Evolutionary conservation across 2,888 invertebrate genomes (phyloP), one percentile per base, ranked within the genome.

Genomic region (Autographa pulchrina): DNA sequence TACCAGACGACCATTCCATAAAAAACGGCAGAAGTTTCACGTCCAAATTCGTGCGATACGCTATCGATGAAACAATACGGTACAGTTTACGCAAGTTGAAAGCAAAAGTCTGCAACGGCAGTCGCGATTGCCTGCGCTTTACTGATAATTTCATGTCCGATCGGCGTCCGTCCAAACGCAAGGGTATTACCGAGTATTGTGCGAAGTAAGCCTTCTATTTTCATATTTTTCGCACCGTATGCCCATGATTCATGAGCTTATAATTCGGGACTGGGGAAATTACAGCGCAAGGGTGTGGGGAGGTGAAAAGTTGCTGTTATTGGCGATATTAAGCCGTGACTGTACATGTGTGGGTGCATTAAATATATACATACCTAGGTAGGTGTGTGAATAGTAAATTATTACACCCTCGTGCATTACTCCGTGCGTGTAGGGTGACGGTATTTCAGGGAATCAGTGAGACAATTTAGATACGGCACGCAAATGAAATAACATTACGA

Each of bases 191-290:
- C n/a, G 48, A 16, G 2, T 14, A n/a, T 31, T 65, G 52, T 9
- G 59, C 20, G 14, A 66, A 78, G 61, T 78, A 43, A 64, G 41
- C 58, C 75, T 78, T 78, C 75, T 78, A 65, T 25, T 62, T n/a
- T 56, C 56, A 60, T 54, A 62, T 56, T 68, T 71, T 65, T 64
- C 52, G 32, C 25, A 35, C 68, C 54, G 84, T 86, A 86, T 85
- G 85, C 85, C 88, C 89, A 91, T 93, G 92, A 93, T 92, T 91
- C 91, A 93, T 90, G 87, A 85, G 86, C 90, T 90, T 91, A 92
- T 91, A 91, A 93, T 92, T 91, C 90, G 89, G 89, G 80, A 86
- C 88, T 85, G 89, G 87, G 87, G 90, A 91, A 90, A 91, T 91
- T 91, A 86, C 77, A 75, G 71, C 70, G 71, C 69, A 64, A 81